Evolutionary conservation across 2,113 vertebrate genomes (phyloP).

Genomic region (Vulpes vulpes): DNA sequence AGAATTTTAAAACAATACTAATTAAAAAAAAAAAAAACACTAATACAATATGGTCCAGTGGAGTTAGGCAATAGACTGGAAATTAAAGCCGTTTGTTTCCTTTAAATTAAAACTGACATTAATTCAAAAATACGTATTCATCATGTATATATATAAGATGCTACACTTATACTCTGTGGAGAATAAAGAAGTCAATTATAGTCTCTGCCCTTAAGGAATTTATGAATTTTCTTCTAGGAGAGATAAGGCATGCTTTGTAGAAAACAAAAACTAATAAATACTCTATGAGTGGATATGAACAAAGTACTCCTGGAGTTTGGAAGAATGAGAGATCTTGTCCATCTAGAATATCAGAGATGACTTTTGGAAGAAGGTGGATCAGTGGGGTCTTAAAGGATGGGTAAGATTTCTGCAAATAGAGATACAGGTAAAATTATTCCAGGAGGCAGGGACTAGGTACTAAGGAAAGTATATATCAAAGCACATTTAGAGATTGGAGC

Average conservation of each 20-base stretch:
- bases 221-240: constrained; percentile 10
- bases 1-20: constrained; percentile 69
- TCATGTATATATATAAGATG: background rate
- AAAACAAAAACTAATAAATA: constrained; percentile 53
- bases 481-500: background rate
- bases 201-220: constrained; percentile 17
- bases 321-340: background rate
- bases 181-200: background rate
- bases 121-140: constrained; percentile 29
- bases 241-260: background rate
- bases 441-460: background rate
- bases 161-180: background rate
- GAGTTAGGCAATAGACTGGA: constrained; percentile 53
- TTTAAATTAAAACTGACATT: constrained; percentile 60
- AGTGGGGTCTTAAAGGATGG: background rate
- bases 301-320: background rate
- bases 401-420: constrained; percentile 42
- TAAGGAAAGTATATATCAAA: background rate
- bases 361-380: background rate
- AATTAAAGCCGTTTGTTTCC: constrained; percentile 54
- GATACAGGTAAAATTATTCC: constrained; percentile 27
- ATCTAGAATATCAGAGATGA: background rate
- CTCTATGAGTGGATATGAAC: background rate
- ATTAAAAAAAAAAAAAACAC: background rate
- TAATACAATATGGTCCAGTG: constrained; percentile 51